Base-by-base conservation (phyloP, 2,888 invertebrate species). In the Drosophila subsilvestris region DNA sequence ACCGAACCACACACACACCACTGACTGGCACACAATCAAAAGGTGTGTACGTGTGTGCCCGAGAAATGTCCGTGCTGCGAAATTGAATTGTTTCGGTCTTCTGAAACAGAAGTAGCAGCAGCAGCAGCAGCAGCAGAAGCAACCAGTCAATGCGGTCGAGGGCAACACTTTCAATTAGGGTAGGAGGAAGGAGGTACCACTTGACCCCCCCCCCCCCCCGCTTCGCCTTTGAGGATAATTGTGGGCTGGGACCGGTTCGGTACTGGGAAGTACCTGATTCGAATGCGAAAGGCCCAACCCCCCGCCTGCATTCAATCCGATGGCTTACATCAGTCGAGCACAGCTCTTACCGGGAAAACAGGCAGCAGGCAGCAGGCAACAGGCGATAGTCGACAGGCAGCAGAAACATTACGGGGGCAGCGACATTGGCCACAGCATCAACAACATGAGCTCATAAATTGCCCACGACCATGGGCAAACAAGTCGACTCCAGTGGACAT, bases 161-260 rank as follows among this genome's bases (percentile, higher is more conserved):
- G 65, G 63, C 54, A 63, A 66, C 65, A 66, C 63, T 63, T 63
- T 66, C 63, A 63, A 63, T 66, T 63, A 68, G 44, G 47, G 12
- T 2, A 37, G 2, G 7, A 2, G n/a, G 7, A 14, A n/a, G 27
- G 3, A 8, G 9, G 9, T 3, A 8, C 27, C 27, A 6, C 27
- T 6, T 9, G 6, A 0, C 6, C 25, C 6, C 6, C 25, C 25
- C 25, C 4, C 0, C 5, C 25, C 5, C 32, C 32, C 12, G 5
- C 32, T 32, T n/a, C 37, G 37, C 37, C 37, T 37, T 37, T 37
- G 37, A 37, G 37, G 37, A 7, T 7, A 37, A n/a, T 37, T 37
- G 37, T 7, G 32, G 32, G 1, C 5, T 14, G 4, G 12, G 12
- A 5, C 12, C 12, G 12, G 12, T 32, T 12, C 12, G 12, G 32